These are phyloP conservation scores for Pheosia tremula DNA, from an alignment of 2,888 invertebrate species.

Conservation along the genomic window DNA sequence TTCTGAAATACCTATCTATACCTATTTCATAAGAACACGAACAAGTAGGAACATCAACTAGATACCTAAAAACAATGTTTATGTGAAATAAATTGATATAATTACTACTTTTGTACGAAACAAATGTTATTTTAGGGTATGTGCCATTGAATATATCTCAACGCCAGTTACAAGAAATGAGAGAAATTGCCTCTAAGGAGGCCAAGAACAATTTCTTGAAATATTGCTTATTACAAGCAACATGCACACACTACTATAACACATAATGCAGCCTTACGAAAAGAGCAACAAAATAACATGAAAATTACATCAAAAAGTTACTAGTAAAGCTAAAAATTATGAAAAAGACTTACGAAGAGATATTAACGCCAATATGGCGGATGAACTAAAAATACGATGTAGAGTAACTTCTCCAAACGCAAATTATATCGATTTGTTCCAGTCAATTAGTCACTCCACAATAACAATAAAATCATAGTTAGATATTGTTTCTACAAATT, in stretches of 20 bases:
- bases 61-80: constrained; percentile 36
- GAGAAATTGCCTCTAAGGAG: constrained; percentile 69
- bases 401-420: constrained; percentile 76
- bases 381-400: constrained; percentile 86
- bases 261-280: constrained; percentile 78
- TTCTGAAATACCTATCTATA: constrained; percentile 30
- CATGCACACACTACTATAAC: constrained; percentile 65
- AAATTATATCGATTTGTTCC: constrained; percentile 72
- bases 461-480: constrained; percentile 66
- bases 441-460: constrained; percentile 75
- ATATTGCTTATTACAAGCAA: constrained; percentile 56
- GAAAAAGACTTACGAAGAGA: constrained; percentile 83
- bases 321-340: constrained; percentile 75
- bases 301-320: constrained; percentile 65
- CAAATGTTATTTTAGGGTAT: constrained; percentile 17
- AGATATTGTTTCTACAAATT: constrained; percentile 61
- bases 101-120: constrained; percentile 18
- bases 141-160: constrained; percentile 34
- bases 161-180: constrained; percentile 53
- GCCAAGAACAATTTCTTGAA: constrained; percentile 71
- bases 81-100: constrained; percentile 24
- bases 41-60: constrained; percentile 28
- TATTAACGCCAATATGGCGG: constrained; percentile 89
- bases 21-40: constrained; percentile 27
- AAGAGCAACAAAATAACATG: constrained; percentile 69